phyloP scores from a whole-genome alignment of 2,797 vertebrate genomes.

The Columba guinea region DNA sequence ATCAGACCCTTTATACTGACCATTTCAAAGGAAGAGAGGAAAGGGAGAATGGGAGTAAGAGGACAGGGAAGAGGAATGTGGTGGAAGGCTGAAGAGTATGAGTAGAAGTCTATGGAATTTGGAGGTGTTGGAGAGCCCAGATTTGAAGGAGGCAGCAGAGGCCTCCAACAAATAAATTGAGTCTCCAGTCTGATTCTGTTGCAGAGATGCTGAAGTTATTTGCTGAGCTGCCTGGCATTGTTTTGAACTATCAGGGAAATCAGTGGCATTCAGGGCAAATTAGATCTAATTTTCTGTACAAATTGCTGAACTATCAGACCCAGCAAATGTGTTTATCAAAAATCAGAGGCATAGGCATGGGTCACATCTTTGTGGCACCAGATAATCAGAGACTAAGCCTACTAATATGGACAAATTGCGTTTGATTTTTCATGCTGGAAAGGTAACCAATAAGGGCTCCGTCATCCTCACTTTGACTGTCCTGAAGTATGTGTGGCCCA shows the following conservation, averaged over 20 bases:
- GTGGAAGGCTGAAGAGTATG: background rate
- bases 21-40: background rate
- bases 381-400: conserved; percentile 72
- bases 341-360: conserved; percentile 67
- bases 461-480: conserved; percentile 37
- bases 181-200: background rate
- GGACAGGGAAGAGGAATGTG: background rate
- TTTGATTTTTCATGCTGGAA: conserved; percentile 74
- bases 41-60: background rate
- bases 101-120: background rate
- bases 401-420: conserved; percentile 74
- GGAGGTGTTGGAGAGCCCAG: background rate
- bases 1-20: background rate
- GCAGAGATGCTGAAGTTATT: conserved; percentile 36
- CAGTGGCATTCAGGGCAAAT: conserved; percentile 78
- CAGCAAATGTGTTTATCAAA: conserved; percentile 79
- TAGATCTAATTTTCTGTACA: conserved; percentile 78
- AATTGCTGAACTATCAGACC: conserved; percentile 75
- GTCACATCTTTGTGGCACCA: conserved; percentile 66
- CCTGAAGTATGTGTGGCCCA: conserved; percentile 13
- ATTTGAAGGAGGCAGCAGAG: background rate
- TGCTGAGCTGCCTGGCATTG: conserved; percentile 45
- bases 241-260: conserved; percentile 73
- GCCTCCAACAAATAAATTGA: background rate
- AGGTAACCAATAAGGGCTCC: conserved; percentile 53